Evolutionary conservation across 2,797 vertebrate species (phyloP).

Genomic region (Acanthurus lineatus): DNA sequence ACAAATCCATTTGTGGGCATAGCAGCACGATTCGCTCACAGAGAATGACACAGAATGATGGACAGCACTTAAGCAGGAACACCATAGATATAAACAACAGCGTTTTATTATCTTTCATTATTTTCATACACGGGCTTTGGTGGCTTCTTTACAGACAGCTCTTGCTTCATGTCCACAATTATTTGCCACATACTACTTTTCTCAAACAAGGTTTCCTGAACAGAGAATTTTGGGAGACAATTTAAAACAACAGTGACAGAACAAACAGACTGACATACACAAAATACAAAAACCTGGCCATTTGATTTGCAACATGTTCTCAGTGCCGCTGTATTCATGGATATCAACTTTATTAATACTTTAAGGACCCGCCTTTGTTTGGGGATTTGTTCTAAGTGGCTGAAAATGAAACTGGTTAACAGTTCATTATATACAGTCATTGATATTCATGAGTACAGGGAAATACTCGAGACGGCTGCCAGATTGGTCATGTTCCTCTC

Average conservation of each 20-base stretch:
- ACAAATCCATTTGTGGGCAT: slow-evolving; percentile 29
- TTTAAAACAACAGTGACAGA: slow-evolving; percentile 56
- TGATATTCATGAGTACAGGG: slow-evolving; percentile 78
- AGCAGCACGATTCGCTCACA: neutral
- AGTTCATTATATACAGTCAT: slow-evolving; percentile 83
- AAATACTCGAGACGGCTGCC: slow-evolving; percentile 42
- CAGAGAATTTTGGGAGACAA: slow-evolving; percentile 52
- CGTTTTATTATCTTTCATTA: slow-evolving; percentile 74
- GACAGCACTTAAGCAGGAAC: neutral
- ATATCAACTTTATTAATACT: slow-evolving; percentile 84
- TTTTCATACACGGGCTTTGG: slow-evolving; percentile 58
- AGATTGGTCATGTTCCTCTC: slow-evolving; percentile 61
- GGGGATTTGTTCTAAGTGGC: slow-evolving; percentile 83
- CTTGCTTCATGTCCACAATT: slow-evolving; percentile 27
- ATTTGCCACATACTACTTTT: slow-evolving; percentile 40
- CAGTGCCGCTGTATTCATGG: slow-evolving; percentile 78
- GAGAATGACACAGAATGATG: neutral
- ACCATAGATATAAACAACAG: slow-evolving; percentile 69
- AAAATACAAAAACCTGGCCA: slow-evolving; percentile 69
- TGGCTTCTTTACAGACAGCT: slow-evolving; percentile 44
- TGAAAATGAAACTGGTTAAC: slow-evolving; percentile 80
- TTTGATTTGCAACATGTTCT: slow-evolving; percentile 60
- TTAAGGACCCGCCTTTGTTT: slow-evolving; percentile 88
- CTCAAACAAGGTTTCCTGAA: slow-evolving; percentile 44
- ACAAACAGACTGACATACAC: slow-evolving; percentile 50